Base-by-base conservation (phyloP, 2,797 vertebrate species). In the Leucoraja ocellata region DNA sequence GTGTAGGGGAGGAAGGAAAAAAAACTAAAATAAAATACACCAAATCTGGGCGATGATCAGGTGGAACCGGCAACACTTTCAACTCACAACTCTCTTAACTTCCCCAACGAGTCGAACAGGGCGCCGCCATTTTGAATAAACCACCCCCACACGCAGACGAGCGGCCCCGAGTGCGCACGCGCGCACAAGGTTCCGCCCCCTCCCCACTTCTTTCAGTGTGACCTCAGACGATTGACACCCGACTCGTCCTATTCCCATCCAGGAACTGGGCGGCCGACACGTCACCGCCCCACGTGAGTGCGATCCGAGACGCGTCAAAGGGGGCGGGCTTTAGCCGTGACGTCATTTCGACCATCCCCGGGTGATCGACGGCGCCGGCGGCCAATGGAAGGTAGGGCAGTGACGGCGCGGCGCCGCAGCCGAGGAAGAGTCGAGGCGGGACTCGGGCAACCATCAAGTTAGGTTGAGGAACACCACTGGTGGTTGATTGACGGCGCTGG, bases 111-210 rank as follows among this genome's bases (percentile, higher is more conserved):
- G 58, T 65, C 83, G 18, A 6, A 68, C 68, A 46, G 90, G 90
- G 90, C 90, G 90, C 90, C 90, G 90, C 90, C 90, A 91, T 91
- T 91, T 91, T 91, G 68, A 74, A 91, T 4, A 71, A 46, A 86
- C 83, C 83, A 86, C 83, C 61, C 83, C 83, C 46, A 54, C 46
- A 86, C 83, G 61, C 83, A 32, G 28, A 86, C 83, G 8, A 65
- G 10, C 13, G 21, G 4, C 18, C 71, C n/a, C 6, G 11, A 32
- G 0, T 1, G 36, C 71, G 68, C 36, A 28, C 18, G 32, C 90
- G 68, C 65, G 36, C 4, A 36, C 21, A 5, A 4, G 10, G 0
- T 5, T 54, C 28, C 13, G 18, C 3, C n/a, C 32, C 32, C 32
- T 1, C 63, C 5, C n/a, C 32, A 25, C 32, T n/a, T 9, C 79